Conservation (phyloP, 2,888 invertebrate genomes). For the Drosophila quinaria region DNA sequence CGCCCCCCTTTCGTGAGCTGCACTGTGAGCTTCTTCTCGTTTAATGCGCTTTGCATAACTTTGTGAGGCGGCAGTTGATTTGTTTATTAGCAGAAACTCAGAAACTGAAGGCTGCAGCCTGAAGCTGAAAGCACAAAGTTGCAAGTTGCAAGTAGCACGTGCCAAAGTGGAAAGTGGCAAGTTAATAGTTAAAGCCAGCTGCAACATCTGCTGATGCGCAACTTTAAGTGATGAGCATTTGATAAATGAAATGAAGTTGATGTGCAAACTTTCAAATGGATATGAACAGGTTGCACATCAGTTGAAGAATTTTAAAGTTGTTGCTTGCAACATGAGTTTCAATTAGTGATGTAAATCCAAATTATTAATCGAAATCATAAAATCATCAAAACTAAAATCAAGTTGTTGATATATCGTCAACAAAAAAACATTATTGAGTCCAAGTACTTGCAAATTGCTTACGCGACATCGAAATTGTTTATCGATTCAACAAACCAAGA, state of each 20-base stretch:
- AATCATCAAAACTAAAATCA: too few species aligned
- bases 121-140: neutral
- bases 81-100: conserved; percentile 47
- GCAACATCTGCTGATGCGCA: conserved; percentile 19
- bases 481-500: too few species aligned
- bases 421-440: too few species aligned
- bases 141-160: conserved; percentile 29
- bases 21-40: neutral
- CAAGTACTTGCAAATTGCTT: too few species aligned
- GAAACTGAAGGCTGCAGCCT: conserved; percentile 17
- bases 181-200: conserved; percentile 37
- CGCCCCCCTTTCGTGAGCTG: neutral
- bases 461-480: too few species aligned
- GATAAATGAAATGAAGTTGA: conserved; percentile 54
- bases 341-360: neutral
- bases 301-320: neutral
- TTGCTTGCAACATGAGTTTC: neutral
- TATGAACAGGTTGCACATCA: conserved; percentile 1
- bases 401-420: too few species aligned
- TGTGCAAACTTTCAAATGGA: conserved; percentile 32
- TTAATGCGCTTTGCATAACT: conserved; percentile 67
- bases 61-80: conserved; percentile 57
- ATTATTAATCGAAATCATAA: too few species aligned
- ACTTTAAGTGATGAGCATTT: conserved; percentile 47
- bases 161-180: conserved; percentile 28